These are phyloP conservation scores for Schizaphis graminum DNA, from an alignment of 2,888 invertebrate species.

Conservation along the genomic window DNA sequence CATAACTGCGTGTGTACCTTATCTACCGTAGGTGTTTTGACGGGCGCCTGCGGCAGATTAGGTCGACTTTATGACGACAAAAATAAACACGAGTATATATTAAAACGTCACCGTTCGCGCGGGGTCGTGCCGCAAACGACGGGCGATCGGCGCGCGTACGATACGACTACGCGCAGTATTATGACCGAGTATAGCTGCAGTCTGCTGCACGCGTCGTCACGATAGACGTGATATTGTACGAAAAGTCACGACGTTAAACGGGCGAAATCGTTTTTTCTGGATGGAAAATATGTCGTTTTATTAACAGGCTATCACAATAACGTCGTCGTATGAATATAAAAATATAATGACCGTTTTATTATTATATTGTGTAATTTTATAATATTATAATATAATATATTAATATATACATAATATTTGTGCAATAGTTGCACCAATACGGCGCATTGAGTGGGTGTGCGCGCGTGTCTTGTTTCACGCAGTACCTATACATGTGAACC, in stretches of 20 bases:
- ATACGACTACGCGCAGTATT: not conserved
- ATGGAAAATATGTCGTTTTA: not conserved
- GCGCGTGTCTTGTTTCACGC: not conserved
- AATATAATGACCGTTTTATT: not conserved
- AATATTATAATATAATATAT: not conserved
- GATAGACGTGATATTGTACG: too few relatives aligned
- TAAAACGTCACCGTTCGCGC: too few relatives aligned
- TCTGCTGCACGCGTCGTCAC: not conserved
- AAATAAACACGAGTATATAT: not conserved
- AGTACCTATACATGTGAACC: not conserved
- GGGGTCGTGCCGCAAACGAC: not conserved
- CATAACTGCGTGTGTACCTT: too few relatives aligned
- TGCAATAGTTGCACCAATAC: not conserved
- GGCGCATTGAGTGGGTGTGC: not conserved
- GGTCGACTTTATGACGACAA: not conserved
- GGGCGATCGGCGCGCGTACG: not conserved
- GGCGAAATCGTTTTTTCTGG: not conserved
- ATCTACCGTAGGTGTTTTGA: too few relatives aligned
- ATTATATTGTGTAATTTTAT: not conserved
- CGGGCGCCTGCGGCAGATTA: too few relatives aligned
- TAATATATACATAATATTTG: not conserved
- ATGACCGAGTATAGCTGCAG: not conserved
- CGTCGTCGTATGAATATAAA: not conserved
- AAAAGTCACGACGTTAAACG: constrained; percentile 1
- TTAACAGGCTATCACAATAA: not conserved